Percentiles rank a stretch among this genome's conserved stretches.
Conservation (phyloP, 2,888 invertebrate genomes). For the Dryobota labecula region DNA sequence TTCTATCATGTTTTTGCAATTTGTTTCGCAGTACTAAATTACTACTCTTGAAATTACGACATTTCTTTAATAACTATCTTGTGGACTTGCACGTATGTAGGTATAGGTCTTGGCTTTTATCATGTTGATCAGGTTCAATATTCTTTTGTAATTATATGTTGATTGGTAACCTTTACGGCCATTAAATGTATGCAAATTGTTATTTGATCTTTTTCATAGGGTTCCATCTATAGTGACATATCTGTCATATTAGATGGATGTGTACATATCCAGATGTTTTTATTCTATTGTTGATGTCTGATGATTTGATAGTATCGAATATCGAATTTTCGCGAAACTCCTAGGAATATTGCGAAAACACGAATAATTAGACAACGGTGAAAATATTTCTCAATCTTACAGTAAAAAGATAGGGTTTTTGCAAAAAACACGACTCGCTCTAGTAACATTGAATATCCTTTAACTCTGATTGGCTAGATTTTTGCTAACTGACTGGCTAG, state of each 20-base stretch:
- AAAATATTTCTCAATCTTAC: too few relatives aligned
- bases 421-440: too few relatives aligned
- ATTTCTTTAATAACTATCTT: constrained; percentile 41
- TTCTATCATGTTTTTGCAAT: constrained; percentile 19
- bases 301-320: too few relatives aligned
- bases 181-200: not conserved
- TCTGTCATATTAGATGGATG: not conserved
- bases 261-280: not conserved
- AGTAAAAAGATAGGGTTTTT: too few relatives aligned
- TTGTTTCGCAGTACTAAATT: constrained; percentile 39
- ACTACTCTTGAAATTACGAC: constrained; percentile 25
- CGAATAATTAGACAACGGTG: too few relatives aligned
- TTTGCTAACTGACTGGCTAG: too few relatives aligned
- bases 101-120: constrained; percentile 3
- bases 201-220: not conserved
- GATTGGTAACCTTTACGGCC: constrained; percentile 1
- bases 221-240: not conserved
- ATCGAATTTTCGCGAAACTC: too few relatives aligned
- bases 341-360: too few relatives aligned
- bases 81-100: not conserved
- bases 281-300: too few relatives aligned
- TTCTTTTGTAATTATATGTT: constrained; percentile 18
- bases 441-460: too few relatives aligned
- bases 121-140: constrained; percentile 13
- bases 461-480: too few relatives aligned